These are phyloP conservation scores for Gobiocypris rarus DNA, from an alignment of 2,113 vertebrate species.

Conservation along the genomic window DNA sequence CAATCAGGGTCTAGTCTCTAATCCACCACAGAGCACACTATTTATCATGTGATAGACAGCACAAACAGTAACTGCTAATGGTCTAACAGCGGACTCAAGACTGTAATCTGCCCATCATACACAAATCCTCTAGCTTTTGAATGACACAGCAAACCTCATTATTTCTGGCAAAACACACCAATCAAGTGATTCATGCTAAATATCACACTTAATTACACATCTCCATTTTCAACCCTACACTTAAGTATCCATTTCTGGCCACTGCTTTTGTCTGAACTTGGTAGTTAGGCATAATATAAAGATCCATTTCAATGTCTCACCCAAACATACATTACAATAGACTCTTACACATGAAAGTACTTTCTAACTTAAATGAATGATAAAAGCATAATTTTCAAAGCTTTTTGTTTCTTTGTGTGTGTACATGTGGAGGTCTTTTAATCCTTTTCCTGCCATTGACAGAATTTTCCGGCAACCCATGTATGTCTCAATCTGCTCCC, in stretches of 20 bases:
- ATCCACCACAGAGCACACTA: background rate
- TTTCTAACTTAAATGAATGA: background rate
- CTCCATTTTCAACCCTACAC: constrained; percentile 38
- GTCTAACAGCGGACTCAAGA: constrained; percentile 23
- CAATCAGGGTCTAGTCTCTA: background rate
- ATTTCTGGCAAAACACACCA: constrained; percentile 45
- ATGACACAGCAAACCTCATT: constrained; percentile 34
- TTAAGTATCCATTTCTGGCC: constrained; percentile 32
- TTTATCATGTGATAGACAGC: constrained; percentile 3
- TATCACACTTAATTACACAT: constrained; percentile 54
- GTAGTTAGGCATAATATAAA: constrained; percentile 46
- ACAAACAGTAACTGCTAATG: background rate
- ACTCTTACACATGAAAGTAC: background rate
- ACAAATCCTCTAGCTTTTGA: constrained; percentile 31
- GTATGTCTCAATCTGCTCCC: too few relatives aligned
- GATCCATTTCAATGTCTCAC: constrained; percentile 44
- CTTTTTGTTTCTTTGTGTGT: background rate
- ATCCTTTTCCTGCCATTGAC: too few relatives aligned
- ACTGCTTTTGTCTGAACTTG: constrained; percentile 47
- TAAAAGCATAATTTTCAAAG: background rate
- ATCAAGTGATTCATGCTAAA: constrained; percentile 40
- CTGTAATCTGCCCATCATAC: background rate
- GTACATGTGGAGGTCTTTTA: background rate
- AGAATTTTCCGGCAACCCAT: too few relatives aligned
- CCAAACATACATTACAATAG: constrained; percentile 35